A percentile compares a stretch with the other conserved stretches of the same genome.
Conservation (phyloP, 2,888 invertebrate genomes). For the Eledone cirrhosa region DNA sequence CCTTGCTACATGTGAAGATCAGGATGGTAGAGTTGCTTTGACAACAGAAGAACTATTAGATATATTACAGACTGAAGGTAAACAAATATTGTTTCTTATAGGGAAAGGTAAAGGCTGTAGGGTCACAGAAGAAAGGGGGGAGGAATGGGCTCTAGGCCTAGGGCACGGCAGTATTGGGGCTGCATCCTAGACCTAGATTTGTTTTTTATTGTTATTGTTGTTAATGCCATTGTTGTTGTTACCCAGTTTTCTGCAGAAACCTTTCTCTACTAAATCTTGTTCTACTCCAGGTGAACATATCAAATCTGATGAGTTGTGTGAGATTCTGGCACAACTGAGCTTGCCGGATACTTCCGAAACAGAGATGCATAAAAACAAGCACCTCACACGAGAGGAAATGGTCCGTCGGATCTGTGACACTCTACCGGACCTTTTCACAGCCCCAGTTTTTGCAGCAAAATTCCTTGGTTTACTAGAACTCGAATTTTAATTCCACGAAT, state of each 20-base stretch:
- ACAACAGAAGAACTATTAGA: constrained; percentile 64
- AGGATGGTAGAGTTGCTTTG: constrained; percentile 42
- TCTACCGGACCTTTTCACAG: not conserved
- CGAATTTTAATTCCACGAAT: too few species aligned
- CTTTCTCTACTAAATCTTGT: not conserved
- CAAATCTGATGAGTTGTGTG: constrained; percentile 66
- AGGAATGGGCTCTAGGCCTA: too few species aligned
- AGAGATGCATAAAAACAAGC: not conserved
- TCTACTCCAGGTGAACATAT: constrained; percentile 64
- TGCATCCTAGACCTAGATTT: too few species aligned
- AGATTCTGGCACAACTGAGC: constrained; percentile 65
- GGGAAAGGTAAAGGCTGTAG: too few species aligned
- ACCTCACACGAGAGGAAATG: not conserved
- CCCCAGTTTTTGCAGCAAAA: not conserved
- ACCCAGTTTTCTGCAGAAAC: too few species aligned
- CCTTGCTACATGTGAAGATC: constrained; percentile 51
- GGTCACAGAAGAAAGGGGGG: too few species aligned
- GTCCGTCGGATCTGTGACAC: not conserved
- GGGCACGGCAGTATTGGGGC: too few species aligned
- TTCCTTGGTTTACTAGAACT: not conserved
- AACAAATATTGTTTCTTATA: too few species aligned
- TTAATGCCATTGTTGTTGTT: too few species aligned
- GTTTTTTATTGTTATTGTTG: too few species aligned
- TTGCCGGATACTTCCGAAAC: constrained; percentile 49
- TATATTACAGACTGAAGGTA: constrained; percentile 64